Conservation (phyloP, 2,888 invertebrate genomes). For the Cataglyphis cursor region DNA sequence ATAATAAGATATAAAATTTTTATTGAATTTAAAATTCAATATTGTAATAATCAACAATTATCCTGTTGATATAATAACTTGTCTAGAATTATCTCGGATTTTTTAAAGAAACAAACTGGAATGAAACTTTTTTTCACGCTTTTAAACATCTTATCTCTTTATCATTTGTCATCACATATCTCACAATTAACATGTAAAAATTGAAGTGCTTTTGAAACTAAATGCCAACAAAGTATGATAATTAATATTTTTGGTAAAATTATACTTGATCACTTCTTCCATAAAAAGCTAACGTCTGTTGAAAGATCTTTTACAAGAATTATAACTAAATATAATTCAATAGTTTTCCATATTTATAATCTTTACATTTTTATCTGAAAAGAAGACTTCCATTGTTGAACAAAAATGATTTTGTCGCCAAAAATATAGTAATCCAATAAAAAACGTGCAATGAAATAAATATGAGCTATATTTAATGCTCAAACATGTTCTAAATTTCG, state of each 20-base stretch:
- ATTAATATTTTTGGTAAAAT: constrained; percentile 37
- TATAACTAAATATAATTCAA: constrained; percentile 23
- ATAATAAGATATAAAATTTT: constrained; percentile 34
- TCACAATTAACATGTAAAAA: constrained; percentile 12
- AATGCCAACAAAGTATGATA: constrained; percentile 30
- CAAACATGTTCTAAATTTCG: neutral
- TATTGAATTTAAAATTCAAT: constrained; percentile 29
- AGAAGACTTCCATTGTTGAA: constrained; percentile 56
- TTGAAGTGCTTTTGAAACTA: constrained; percentile 28
- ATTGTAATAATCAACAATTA: constrained; percentile 17
- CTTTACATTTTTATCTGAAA: constrained; percentile 24
- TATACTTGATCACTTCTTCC: constrained; percentile 17
- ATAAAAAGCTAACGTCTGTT: constrained; percentile 43
- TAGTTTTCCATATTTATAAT: constrained; percentile 38
- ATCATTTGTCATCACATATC: constrained; percentile 15
- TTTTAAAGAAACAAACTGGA: constrained; percentile 28
- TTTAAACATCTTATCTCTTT: neutral
- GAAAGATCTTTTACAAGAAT: constrained; percentile 41
- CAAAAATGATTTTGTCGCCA: constrained; percentile 58
- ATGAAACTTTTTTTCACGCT: constrained; percentile 15
- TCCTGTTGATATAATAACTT: constrained; percentile 1
- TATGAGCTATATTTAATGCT: neutral
- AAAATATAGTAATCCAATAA: constrained; percentile 67
- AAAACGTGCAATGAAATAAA: constrained; percentile 30
- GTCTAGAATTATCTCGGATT: constrained; percentile 11